Conservation (phyloP, 2,797 vertebrate genomes). For the Hapalemur alaotrensis region DNA sequence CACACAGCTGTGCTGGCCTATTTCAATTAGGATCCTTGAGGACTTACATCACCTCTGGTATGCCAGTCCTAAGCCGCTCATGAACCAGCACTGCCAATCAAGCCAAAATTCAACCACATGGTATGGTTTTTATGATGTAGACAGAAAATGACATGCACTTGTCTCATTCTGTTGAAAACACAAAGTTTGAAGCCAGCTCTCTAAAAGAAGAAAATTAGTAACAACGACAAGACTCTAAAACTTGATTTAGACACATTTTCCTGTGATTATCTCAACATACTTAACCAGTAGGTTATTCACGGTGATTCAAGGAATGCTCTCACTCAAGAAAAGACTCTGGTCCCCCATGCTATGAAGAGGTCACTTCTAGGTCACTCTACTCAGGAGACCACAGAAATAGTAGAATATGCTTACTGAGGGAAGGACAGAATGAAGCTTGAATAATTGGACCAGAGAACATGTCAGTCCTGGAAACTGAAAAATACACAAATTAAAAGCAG, state of each 20-base stretch:
- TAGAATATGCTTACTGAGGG: neutral
- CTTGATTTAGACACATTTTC: conserved; percentile 32
- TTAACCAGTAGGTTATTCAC: conserved; percentile 7
- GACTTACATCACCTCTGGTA: conserved; percentile 75
- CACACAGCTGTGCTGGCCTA: conserved; percentile 74
- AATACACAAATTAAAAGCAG: conserved; percentile 27
- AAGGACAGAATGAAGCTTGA: neutral
- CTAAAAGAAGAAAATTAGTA: conserved; percentile 50
- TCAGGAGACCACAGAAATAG: neutral
- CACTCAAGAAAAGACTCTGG: neutral
- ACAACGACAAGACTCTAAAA: conserved; percentile 37
- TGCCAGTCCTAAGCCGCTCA: conserved; percentile 66
- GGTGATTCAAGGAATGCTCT: conserved; percentile 25
- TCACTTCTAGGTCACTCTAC: conserved; percentile 42
- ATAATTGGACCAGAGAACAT: neutral
- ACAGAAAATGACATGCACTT: conserved; percentile 66
- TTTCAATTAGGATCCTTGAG: conserved; percentile 73
- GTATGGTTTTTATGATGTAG: conserved; percentile 68
- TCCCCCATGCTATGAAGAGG: neutral
- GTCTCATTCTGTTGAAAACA: conserved; percentile 67
- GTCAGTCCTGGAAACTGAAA: neutral
- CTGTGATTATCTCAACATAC: conserved; percentile 48
- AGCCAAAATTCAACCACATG: conserved; percentile 64
- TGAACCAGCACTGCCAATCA: conserved; percentile 76
- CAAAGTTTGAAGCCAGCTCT: conserved; percentile 33